Percentiles rank a stretch among this genome's conserved stretches.
Conservation (phyloP, 2,888 invertebrate species). For the Drosophila fulvimacula region DNA sequence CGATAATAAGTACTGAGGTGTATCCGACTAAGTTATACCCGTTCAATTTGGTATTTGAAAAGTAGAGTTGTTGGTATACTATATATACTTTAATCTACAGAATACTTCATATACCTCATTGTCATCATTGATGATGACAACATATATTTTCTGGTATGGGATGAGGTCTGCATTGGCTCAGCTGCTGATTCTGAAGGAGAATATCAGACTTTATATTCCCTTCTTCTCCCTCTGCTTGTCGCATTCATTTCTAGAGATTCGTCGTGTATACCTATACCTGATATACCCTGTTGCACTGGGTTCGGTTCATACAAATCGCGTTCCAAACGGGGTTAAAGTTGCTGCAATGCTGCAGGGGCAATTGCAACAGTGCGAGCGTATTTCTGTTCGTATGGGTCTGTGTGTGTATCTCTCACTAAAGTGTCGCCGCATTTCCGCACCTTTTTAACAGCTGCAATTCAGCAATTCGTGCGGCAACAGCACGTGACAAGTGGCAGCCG, state of each 20-base stretch:
- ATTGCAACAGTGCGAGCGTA: slow-evolving; percentile 18
- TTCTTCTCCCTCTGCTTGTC: not conserved
- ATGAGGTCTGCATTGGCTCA: not conserved
- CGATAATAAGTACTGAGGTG: not conserved
- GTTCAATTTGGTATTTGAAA: not conserved
- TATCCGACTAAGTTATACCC: not conserved
- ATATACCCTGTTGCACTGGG: not conserved
- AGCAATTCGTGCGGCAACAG: slow-evolving; percentile 37
- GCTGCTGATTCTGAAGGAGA: not conserved
- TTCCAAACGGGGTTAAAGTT: slow-evolving; percentile 57
- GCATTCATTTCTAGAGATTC: not conserved
- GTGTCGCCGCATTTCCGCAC: slow-evolving; percentile 61
- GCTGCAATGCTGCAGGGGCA: slow-evolving; percentile 61
- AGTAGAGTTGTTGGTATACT: not conserved
- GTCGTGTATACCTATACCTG: no score
- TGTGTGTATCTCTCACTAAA: slow-evolving; percentile 29
- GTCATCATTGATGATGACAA: no score
- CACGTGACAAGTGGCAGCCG: slow-evolving; percentile 40
- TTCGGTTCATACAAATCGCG: slow-evolving; percentile 29
- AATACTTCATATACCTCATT: no score
- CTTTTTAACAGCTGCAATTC: slow-evolving; percentile 41
- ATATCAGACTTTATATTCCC: no score
- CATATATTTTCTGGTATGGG: not conserved
- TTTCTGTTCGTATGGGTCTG: slow-evolving; percentile 6
- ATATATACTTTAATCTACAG: no score